phyloP scores from a whole-genome alignment of 1,140 invertebrate species.

The Pteromalus puparum region DNA sequence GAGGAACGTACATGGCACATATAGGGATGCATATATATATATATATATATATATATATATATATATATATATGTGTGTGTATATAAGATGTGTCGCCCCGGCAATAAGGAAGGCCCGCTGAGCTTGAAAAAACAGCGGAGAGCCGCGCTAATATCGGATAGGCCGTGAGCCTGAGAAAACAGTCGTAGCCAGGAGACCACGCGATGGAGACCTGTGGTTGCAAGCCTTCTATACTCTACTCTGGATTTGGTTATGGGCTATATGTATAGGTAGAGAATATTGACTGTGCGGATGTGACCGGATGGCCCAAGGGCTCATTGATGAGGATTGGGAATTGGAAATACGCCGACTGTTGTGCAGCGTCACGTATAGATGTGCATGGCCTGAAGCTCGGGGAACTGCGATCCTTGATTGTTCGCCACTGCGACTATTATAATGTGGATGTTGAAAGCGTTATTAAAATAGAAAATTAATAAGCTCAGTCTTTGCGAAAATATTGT shows the following conservation, averaged over 20 bases:
- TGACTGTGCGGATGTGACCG: neutral
- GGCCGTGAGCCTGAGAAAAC: slow-evolving; percentile 70
- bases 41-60: slow-evolving; percentile 29
- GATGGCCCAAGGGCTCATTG: neutral
- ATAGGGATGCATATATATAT: too few species aligned
- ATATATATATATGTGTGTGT: slow-evolving; percentile 46
- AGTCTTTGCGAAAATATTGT: too few species aligned
- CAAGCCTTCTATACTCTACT: neutral
- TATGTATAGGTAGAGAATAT: neutral
- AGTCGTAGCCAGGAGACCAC: slow-evolving; percentile 39
- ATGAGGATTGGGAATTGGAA: slow-evolving; percentile 1
- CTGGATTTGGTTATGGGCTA: neutral
- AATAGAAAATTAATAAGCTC: neutral
- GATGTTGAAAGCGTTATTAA: neutral
- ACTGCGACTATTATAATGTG: neutral
- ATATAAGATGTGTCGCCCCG: slow-evolving; percentile 40
- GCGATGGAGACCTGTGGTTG: neutral
- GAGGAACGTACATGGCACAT: neutral
- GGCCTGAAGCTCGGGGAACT: neutral
- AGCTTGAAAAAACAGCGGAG: slow-evolving; percentile 71
- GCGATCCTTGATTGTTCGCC: neutral
- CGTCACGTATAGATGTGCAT: neutral
- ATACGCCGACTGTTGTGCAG: neutral
- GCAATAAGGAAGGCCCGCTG: slow-evolving; percentile 72
- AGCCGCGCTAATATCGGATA: slow-evolving; percentile 69